Base-by-base conservation (phyloP, 2,888 invertebrate genomes). In the Rutpela maculata region DNA sequence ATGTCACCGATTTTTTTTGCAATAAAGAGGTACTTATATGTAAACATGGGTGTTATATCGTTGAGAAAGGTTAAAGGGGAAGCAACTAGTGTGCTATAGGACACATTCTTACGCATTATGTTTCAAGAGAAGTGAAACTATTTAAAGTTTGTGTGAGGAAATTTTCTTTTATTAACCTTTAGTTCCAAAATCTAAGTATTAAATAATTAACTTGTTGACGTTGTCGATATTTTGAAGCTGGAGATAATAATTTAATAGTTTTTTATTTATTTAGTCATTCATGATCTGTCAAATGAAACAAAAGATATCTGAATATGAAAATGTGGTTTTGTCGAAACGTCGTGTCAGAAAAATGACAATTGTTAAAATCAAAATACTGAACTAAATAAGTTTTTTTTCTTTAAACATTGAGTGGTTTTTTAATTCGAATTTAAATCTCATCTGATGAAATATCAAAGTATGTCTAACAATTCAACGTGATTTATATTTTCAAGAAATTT, bases 1-100 rank as follows among this genome's bases (percentile, higher is more conserved):
- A 79, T 79, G 79, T 74, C 79, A 79, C 71, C 63, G 71, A 71
- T 78, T 79, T 79, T 26, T 78, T 79, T 78, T 31, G 35, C 71
- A 65, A 56, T 43, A 18, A 65, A 65, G 17, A 65, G 65, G 43
- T 65, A 43, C 35, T 18, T 65, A 70, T 19, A 79, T 75, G 69
- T 76, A 57, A 75, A 68, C 72, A 78, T 68, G 75, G 77, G 77
- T 67, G 75, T 76, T 66, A 50, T 62, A 50, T 76, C 55, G 68
- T 74, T 67, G 55, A 18, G 66, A 75, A 75, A 79, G 73, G 77
- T 79, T 75, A 77, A 75, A 70, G 60, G 38, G 50, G n/a, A 59
- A 43, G 43, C 38, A 59, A 35, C 38, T 18, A 65, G 17, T 22
- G 31, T 19, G 56, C 18, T 57, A n/a, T n/a, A 60, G 50, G 43